A percentile compares a stretch with the other conserved stretches of the same genome.
phyloP scores from a whole-genome alignment of 2,888 invertebrate species.

The Epistrophe grossulariae region DNA sequence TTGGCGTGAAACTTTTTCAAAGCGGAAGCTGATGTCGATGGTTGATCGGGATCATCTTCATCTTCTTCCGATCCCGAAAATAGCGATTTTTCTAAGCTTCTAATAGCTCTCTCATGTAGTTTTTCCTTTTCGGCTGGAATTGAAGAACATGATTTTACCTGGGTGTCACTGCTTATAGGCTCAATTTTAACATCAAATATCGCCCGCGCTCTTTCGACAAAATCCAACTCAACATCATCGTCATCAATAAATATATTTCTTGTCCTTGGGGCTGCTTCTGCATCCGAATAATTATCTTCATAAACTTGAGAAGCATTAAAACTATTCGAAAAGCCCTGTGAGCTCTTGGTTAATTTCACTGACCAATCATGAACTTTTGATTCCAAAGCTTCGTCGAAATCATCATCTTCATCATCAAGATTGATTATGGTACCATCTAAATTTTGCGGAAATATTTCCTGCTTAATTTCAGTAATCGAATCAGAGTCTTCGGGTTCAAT shows the following conservation, averaged over 20 bases:
- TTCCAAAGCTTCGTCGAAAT: conserved; percentile 79
- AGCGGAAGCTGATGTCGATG: not conserved
- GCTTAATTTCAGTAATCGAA: not conserved
- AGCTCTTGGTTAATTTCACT: conserved; percentile 77
- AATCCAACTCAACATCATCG: conserved; percentile 47
- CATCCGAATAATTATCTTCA: conserved; percentile 58
- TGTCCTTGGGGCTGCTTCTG: conserved; percentile 47
- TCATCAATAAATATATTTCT: conserved; percentile 45
- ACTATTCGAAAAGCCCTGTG: conserved; percentile 77
- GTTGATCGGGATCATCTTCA: not conserved
- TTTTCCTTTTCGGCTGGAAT: not conserved
- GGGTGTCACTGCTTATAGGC: not conserved
- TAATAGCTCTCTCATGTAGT: not conserved
- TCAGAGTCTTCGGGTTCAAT: conserved; percentile 30
- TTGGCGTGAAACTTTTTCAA: conserved; percentile 1
- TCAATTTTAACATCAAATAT: not conserved
- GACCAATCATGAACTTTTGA: conserved; percentile 80
- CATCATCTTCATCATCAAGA: conserved; percentile 77
- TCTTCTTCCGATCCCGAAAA: conserved; percentile 8
- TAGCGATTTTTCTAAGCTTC: not conserved
- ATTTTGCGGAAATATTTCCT: conserved; percentile 15
- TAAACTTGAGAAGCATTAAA: conserved; percentile 79
- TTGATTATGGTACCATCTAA: conserved; percentile 13
- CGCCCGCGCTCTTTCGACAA: conserved; percentile 2
- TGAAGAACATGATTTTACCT: not conserved